These are phyloP conservation scores for Leptopilina myrica DNA, from an alignment of 2,888 invertebrate species.

Conservation along the genomic window DNA sequence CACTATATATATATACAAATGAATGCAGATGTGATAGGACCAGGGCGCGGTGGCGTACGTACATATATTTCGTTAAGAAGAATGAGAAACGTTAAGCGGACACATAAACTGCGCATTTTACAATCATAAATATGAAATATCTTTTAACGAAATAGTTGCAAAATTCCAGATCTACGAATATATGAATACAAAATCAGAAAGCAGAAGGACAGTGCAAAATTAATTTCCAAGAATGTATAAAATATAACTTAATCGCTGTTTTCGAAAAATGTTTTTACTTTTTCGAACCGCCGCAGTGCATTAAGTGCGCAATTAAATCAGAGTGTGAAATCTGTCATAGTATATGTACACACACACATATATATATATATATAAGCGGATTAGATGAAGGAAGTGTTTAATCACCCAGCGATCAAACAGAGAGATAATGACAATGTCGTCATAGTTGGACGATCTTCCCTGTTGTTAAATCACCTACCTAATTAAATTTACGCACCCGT, in stretches of 20 bases:
- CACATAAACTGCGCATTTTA: slow-evolving; percentile 33
- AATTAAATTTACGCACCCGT: slow-evolving; percentile 53
- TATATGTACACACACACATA: slow-evolving; percentile 45
- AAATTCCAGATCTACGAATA: neutral
- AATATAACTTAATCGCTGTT: too few species aligned
- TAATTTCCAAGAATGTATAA: neutral
- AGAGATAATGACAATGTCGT: slow-evolving; percentile 58
- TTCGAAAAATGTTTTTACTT: too few species aligned
- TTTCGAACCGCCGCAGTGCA: too few species aligned
- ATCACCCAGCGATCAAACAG: slow-evolving; percentile 60
- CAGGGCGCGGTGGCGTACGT: neutral
- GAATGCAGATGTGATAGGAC: slow-evolving; percentile 12
- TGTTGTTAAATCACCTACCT: slow-evolving; percentile 48
- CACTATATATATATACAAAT: slow-evolving; percentile 5
- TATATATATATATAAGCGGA: slow-evolving; percentile 54
- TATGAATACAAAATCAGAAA: neutral
- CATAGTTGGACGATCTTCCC: slow-evolving; percentile 15
- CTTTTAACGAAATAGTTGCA: slow-evolving; percentile 5
- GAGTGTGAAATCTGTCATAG: slow-evolving; percentile 47
- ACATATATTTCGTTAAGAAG: slow-evolving; percentile 37
- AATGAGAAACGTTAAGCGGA: slow-evolving; percentile 8
- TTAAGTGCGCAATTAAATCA: slow-evolving; percentile 53
- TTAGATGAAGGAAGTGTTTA: slow-evolving; percentile 64
- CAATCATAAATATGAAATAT: slow-evolving; percentile 38
- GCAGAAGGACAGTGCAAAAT: neutral